A percentile compares a stretch with the other conserved stretches of the same genome.
Evolutionary conservation across 2,113 vertebrate species (phyloP).

Genomic region (Microcebus lehilahytsara): DNA sequence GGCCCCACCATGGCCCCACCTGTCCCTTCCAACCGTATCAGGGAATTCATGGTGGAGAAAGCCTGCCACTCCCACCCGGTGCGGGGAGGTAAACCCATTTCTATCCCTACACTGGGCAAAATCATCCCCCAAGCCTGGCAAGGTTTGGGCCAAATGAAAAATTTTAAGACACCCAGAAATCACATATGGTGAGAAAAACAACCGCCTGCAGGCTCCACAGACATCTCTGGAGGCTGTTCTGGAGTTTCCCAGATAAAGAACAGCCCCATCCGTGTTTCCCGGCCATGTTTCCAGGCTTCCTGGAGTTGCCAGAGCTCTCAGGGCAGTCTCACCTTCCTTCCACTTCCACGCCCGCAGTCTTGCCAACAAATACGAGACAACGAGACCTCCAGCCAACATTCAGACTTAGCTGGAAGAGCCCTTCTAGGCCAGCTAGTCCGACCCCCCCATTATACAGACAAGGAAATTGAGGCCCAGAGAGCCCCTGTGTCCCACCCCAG

Average conservation of each 20-base stretch:
- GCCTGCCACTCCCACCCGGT: neutral
- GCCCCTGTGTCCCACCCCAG: neutral
- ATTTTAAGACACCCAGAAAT: constrained; percentile 12
- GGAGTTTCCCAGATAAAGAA: neutral
- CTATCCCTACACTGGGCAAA: neutral
- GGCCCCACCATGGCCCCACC: too few relatives aligned
- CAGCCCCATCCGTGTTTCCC: neutral
- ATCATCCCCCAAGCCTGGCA: neutral
- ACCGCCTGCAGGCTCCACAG: neutral
- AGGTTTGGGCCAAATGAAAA: neutral
- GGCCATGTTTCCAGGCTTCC: neutral
- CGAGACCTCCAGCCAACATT: neutral
- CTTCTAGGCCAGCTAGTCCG: neutral
- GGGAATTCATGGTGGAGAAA: neutral
- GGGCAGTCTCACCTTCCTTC: neutral
- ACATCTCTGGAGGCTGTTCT: neutral
- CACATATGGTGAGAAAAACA: constrained; percentile 26
- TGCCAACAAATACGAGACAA: neutral
- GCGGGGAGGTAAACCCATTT: neutral
- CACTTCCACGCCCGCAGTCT: neutral
- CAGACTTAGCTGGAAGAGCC: neutral
- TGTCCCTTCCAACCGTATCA: neutral
- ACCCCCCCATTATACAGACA: neutral
- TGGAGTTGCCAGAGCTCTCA: neutral
- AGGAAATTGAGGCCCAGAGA: neutral